A percentile compares a stretch with the other conserved stretches of the same genome.
These are phyloP conservation scores for Drosophila busckii DNA, from an alignment of 1,140 invertebrate genomes.

Conservation along the genomic window DNA sequence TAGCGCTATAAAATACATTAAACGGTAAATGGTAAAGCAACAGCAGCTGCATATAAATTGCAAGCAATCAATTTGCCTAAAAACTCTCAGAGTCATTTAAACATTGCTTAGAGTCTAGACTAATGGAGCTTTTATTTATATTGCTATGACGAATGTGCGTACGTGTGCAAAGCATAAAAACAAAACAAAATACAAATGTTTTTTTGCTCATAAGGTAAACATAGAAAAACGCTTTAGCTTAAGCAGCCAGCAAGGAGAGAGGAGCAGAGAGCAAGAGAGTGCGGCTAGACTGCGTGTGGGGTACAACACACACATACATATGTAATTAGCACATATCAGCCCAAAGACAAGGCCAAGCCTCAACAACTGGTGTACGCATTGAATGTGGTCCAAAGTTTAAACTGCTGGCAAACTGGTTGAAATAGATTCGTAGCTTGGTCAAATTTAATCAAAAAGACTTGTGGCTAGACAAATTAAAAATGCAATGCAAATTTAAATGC, in stretches of 20 bases:
- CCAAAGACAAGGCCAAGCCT: slow-evolving; percentile 21
- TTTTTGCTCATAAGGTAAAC: slow-evolving; percentile 20
- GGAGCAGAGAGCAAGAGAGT: not conserved
- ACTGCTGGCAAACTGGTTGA: slow-evolving; percentile 19
- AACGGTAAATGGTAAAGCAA: slow-evolving; percentile 54
- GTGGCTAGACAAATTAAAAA: too few relatives aligned
- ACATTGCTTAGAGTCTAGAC: too few relatives aligned
- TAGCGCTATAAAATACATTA: slow-evolving; percentile 42
- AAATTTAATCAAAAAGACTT: too few relatives aligned
- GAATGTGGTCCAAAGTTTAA: too few relatives aligned
- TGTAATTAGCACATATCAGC: slow-evolving; percentile 28
- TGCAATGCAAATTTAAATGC: too few relatives aligned
- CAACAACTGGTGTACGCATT: not conserved
- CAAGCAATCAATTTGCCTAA: slow-evolving; percentile 61
- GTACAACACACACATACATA: slow-evolving; percentile 21
- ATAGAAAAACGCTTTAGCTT: slow-evolving; percentile 38
- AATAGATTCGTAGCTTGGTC: too few relatives aligned
- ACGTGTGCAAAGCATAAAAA: slow-evolving; percentile 17
- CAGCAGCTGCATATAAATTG: slow-evolving; percentile 58
- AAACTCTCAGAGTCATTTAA: too few relatives aligned
- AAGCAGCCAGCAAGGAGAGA: slow-evolving; percentile 5
- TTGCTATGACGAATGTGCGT: slow-evolving; percentile 19
- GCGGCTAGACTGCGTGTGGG: not conserved
- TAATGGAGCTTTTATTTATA: slow-evolving; percentile 47
- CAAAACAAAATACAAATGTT: slow-evolving; percentile 29